Base-by-base conservation (phyloP, 2,113 vertebrate species). In the Rhynchomys soricoides region DNA sequence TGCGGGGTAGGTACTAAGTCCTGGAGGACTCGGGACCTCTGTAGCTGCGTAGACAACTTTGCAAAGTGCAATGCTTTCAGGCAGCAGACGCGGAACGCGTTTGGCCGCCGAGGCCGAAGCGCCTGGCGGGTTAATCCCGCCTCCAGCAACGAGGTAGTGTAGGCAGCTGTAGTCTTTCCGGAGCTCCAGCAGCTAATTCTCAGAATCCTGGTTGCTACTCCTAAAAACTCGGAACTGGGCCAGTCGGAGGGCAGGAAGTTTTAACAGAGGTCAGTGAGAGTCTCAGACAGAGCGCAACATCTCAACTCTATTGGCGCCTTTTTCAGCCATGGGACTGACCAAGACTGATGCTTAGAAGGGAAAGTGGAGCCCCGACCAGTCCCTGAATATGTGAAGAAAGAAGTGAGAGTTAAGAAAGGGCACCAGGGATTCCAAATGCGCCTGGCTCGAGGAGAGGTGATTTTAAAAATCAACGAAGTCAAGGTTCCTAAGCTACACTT, bases 401-500 rank as follows among this genome's bases (percentile, higher is more conserved):
- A 86, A 40, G 21, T 78, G 88, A 85, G 71, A 93, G 45, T 52
- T 43, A 90, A 90, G 90, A 13, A 22, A 90, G 81, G 79, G 91
- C 87, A 64, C 29, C 0, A 8, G 50, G 78, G 95, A 73, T 73
- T 96, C 75, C 45, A 68, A 75, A 93, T 62, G 68, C 29, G 2
- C 70, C 59, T 91, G 94, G 89, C 88, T 64, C 93, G 82, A 83
- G 89, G 86, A 79, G 90, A 82, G 31, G 85, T 66, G 16, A 43
- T 95, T 96, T 78, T 86, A 96, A 95, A 97, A 96, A 97, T 93
- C 62, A 95, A 95, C 93, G 78, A 97, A 98, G 82, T 91, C 62
- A 21, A 1, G 0, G 68, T 91, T 55, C 55, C 75, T 94, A 89
- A 87, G 81, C 78, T 89, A 75, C 68, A 86, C 85, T 93, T 89